Conservation (phyloP, 2,797 vertebrate genomes). For the Microchirus variegatus region DNA sequence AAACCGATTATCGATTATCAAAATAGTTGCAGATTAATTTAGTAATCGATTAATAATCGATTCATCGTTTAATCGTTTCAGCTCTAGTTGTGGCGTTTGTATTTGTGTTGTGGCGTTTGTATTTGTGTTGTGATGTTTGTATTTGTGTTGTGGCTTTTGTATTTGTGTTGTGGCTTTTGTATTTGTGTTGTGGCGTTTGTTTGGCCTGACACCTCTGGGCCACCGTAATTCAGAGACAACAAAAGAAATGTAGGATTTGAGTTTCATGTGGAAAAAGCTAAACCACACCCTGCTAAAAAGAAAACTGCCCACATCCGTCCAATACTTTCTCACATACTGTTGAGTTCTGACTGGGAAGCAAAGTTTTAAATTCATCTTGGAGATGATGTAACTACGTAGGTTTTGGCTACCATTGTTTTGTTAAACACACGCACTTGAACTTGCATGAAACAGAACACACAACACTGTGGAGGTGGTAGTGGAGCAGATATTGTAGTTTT, state of each 20-base stretch:
- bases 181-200: no score
- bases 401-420: background rate
- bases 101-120: no score
- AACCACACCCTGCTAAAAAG: background rate
- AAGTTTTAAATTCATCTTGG: background rate
- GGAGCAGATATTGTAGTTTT: background rate
- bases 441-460: background rate
- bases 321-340: background rate
- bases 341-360: background rate
- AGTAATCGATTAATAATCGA: no score
- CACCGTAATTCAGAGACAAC: no score
- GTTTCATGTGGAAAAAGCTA: background rate
- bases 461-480: background rate
- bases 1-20: no score
- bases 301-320: background rate
- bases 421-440: background rate
- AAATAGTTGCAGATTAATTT: no score
- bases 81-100: no score
- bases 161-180: no score
- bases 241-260: background rate
- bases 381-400: background rate
- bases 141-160: no score
- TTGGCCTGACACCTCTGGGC: no score
- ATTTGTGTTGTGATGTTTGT: no score
- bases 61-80: no score